Conservation (phyloP, 2,113 vertebrate species). For the Onychorhynchus coronatus region DNA sequence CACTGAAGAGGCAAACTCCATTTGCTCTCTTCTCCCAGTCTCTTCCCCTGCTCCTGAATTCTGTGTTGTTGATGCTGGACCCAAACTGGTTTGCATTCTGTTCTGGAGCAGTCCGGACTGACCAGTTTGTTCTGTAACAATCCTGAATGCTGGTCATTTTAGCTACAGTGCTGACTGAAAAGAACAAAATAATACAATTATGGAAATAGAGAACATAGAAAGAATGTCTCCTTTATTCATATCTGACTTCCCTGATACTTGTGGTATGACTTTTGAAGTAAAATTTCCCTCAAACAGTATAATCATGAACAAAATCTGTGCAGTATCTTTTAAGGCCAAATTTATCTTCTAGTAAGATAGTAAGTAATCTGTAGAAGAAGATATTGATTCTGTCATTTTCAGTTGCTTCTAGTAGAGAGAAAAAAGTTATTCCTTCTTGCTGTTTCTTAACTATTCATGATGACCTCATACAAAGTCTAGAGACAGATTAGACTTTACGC, state of each 20-base stretch:
- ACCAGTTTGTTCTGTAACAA: background rate
- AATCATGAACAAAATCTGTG: background rate
- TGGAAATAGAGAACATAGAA: background rate
- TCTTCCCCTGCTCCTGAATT: background rate
- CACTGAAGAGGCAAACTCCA: background rate
- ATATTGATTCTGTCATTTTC: background rate
- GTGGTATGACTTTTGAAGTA: background rate
- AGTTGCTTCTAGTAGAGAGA: background rate
- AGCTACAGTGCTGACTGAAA: background rate
- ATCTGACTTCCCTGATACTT: background rate
- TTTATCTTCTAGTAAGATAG: background rate
- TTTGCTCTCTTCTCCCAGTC: background rate
- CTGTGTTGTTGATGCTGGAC: background rate
- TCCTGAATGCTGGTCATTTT: background rate
- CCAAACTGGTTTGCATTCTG: background rate
- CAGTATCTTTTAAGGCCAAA: background rate
- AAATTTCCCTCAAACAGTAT: background rate
- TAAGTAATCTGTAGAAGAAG: background rate
- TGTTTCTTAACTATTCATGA: background rate
- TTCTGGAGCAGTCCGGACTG: background rate
- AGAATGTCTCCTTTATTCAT: background rate
- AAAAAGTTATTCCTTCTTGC: background rate
- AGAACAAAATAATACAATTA: background rate
- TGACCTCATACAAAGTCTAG: background rate
- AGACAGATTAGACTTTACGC: background rate